Evolutionary conservation across 2,113 vertebrate genomes (phyloP).

Genomic region (Copsychus sechellarum): DNA sequence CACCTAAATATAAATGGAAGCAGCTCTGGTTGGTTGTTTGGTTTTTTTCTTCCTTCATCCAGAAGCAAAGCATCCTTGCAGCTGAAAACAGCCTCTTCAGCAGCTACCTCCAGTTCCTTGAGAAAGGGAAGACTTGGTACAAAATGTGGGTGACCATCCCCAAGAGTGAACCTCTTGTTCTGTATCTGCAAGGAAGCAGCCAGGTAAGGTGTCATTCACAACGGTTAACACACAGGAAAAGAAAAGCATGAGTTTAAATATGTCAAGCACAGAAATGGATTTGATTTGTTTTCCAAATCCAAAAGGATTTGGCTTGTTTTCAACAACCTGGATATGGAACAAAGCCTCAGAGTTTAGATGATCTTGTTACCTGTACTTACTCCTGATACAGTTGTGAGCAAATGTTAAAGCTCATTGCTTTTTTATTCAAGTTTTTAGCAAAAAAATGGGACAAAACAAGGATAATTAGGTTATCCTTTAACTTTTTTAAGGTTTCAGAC

Average conservation of each 20-base stretch:
- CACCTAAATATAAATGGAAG: neutral
- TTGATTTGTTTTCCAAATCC: no score
- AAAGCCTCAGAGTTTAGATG: neutral
- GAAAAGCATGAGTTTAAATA: neutral
- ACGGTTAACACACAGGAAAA: neutral
- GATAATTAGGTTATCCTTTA: neutral
- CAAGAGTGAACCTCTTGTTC: constrained; percentile 80
- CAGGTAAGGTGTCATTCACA: constrained; percentile 73
- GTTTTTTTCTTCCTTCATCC: neutral
- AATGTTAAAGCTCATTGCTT: neutral
- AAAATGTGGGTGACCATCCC: constrained; percentile 84
- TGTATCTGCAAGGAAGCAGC: constrained; percentile 79
- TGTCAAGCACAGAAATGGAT: constrained; percentile 39
- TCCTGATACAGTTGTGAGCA: neutral
- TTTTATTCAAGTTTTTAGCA: neutral
- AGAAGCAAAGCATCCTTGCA: constrained; percentile 78
- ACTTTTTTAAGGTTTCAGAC: neutral
- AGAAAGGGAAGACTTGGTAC: constrained; percentile 84
- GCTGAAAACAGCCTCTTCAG: constrained; percentile 80
- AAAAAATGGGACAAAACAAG: neutral
- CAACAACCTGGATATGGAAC: neutral
- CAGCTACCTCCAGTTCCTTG: constrained; percentile 82
- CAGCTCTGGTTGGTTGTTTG: neutral
- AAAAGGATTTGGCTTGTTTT: constrained; percentile 61
- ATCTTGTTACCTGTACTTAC: neutral